Evolutionary conservation across 1,140 invertebrate genomes (phyloP), one percentile per base, ranked within the genome.

Genomic region (Globodera ellingtonae): DNA sequence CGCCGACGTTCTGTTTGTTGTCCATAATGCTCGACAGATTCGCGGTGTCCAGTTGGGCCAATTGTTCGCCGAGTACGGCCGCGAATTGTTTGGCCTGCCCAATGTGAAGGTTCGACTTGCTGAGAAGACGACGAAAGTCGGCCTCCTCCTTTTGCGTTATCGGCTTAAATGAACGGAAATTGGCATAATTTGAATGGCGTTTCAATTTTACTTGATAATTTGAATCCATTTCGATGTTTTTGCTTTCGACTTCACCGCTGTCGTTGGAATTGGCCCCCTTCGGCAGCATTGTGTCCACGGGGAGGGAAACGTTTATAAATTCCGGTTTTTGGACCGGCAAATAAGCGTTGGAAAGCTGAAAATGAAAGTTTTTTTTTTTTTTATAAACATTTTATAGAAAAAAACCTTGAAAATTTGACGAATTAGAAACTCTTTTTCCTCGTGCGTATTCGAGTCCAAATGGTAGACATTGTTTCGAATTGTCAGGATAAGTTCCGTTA

Each of bases 71-170:
- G 56, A 95, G 90, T 81, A 93, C 93, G 88, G 94, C 93, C 91
- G 94, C 94, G 90, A 95, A 95, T 13, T 92, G 92, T 90, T 95
- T 94, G 67, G 94, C 94, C 91, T 95, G 94, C 75, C 93, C 93
- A 74, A 95, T 93, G 66, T 94, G 93, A 89, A 93, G 93, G 85
- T 94, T 92, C 90, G 93, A 94, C 81, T 93, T 92, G 0, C 91
- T 90, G 90, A 95, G 93, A 8, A 95, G 90, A 82, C 92, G 91
- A 69, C 93, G 92, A 72, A 95, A 90, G 89, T 95, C 94, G 24
- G 91, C 89, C 88, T 94, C 93, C 90, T 97, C 95, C 88, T 93
- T 93, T 73, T 93, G 92, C 3, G 94, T 94, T 59, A 96, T 91
- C 9, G 94, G 94, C 88, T 95, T 93, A 89, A 94, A 95, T 9